Evolutionary conservation across 2,888 invertebrate genomes (phyloP), one percentile per base, ranked within the genome.

Genomic region (Octonoba sinensis): DNA sequence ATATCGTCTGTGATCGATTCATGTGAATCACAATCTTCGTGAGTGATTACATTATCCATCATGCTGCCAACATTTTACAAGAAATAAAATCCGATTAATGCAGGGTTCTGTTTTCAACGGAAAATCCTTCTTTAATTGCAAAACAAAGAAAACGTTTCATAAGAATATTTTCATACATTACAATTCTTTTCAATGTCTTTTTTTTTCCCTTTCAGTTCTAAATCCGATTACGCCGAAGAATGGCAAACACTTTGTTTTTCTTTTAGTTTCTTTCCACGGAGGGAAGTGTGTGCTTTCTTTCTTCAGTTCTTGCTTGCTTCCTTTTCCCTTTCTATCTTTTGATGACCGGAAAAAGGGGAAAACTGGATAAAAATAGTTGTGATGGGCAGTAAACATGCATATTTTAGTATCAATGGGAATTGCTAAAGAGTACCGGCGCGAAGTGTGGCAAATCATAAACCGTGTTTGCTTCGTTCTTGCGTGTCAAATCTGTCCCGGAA

Each of bases 341-440:
- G 36, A 36, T 36, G 36, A 36, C 36, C 36, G 36, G 36, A 49
- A 66, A 57, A 65, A 57, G 36, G 49, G 47, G n/a, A 8, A 65
- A 65, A 65, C 24, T 20, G 67, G 54, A 51, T 60, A 67, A 75
- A 75, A 75, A 75, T 75, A 60, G 67, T 60, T 51, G 54, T 67
- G 36, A 60, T 51, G 60, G 75, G 44, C 75, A 69, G 67, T 67
- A 75, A 75, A 75, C 67, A 49, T 75, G 67, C 67, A 75, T 75
- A 75, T 67, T 75, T 75, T 59, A 75, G 36, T 60, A 60, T 59
- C 27, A 20, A 3, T n/a, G 67, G 36, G 59, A 66, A 67, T 49
- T 65, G 49, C 59, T 66, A 47, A 46, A 18, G n/a, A 36, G 36
- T 1, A 36, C 1, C 11, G 36, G 36, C 36, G 11, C 8, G 11